Conservation (phyloP, 2,888 invertebrate genomes). For the Mythimna loreyi region DNA sequence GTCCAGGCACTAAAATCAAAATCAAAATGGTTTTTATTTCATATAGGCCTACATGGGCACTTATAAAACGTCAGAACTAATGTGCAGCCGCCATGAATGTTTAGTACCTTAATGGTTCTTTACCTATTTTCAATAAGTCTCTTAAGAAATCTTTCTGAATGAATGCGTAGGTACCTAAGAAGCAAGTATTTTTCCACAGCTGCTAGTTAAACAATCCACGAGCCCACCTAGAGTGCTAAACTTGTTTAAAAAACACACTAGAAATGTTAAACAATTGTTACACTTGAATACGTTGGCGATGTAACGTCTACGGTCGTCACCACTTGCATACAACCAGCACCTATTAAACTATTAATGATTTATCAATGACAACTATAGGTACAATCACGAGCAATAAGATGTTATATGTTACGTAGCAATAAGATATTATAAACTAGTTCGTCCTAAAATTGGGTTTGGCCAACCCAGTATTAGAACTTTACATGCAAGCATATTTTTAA, state of each 20-base stretch:
- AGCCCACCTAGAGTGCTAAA: conserved; percentile 8
- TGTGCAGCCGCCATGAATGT: too few relatives aligned
- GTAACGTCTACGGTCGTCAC: conserved; percentile 1
- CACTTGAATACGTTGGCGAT: conserved; percentile 20
- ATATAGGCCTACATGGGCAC: too few relatives aligned
- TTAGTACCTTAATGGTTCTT: not conserved
- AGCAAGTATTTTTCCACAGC: conserved; percentile 8
- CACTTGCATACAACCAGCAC: not conserved
- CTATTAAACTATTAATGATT: not conserved
- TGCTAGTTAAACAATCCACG: not conserved
- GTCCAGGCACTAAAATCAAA: too few relatives aligned
- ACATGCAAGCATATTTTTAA: too few relatives aligned
- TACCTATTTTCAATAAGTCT: not conserved
- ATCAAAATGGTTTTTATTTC: too few relatives aligned
- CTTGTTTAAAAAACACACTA: conserved; percentile 45
- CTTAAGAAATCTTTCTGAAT: not conserved
- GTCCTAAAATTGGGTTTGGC: too few relatives aligned
- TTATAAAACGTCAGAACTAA: too few relatives aligned
- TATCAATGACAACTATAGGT: not conserved
- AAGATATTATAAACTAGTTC: too few relatives aligned
- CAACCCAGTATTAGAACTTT: too few relatives aligned
- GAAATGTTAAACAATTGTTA: conserved; percentile 45
- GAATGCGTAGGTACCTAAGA: not conserved
- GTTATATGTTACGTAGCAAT: too few relatives aligned
- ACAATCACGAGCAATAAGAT: too few relatives aligned